Evolutionary conservation across 2,888 invertebrate species (phyloP).

Genomic region (Deroplatys truncata): DNA sequence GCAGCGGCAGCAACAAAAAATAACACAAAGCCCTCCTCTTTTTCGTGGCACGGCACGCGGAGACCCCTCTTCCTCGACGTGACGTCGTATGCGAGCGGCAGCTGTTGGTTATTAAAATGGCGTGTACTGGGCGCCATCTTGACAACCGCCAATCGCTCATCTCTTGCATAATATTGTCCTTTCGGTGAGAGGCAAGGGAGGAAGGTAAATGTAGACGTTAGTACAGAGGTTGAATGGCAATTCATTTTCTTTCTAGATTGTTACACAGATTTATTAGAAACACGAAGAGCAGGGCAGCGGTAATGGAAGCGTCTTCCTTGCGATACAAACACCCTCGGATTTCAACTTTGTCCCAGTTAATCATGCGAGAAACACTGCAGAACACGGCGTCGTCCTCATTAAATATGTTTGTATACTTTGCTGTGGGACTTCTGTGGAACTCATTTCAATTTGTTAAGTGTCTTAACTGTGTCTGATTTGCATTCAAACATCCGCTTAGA

Average conservation of each 20-base stretch:
- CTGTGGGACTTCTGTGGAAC: not conserved
- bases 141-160: not conserved
- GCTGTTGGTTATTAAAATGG: conserved; percentile 17
- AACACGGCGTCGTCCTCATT: not conserved
- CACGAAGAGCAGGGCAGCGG: not conserved
- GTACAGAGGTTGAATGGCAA: not conserved
- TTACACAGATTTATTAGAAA: not conserved
- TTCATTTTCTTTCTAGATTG: not conserved
- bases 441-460: not conserved
- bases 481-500: not conserved
- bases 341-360: not conserved
- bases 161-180: not conserved
- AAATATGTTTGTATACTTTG: not conserved
- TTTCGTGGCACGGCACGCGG: not conserved
- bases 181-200: not conserved
- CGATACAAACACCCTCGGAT: not conserved
- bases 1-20: not conserved
- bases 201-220: not conserved
- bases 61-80: not conserved
- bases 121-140: conserved; percentile 12
- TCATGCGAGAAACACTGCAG: not conserved
- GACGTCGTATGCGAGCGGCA: conserved; percentile 11
- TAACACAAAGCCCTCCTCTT: not conserved
- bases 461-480: not conserved
- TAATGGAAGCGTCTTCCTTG: not conserved